Evolutionary conservation across 2,888 invertebrate genomes (phyloP), one percentile per base, ranked within the genome.

Genomic region (Trichacis sp.): DNA sequence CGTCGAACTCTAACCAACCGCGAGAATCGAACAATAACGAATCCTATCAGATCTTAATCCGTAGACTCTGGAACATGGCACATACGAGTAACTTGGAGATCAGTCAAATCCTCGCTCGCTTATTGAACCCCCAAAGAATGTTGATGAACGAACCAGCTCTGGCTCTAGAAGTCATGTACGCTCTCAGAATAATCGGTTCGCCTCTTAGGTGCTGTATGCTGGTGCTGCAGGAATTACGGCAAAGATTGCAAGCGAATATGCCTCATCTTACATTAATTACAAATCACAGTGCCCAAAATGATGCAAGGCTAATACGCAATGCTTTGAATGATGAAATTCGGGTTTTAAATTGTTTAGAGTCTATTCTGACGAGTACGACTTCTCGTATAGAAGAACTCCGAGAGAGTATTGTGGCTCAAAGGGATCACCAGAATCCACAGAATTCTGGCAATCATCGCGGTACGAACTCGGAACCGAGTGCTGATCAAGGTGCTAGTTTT

Each of bases 261-360:
- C 18, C 53, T 0, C 57, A 47, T 14, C 49, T 76, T 12, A 61
- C 55, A 18, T 57, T 64, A 1, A 66, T 48, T 20, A 55, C 24
- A n/a, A 65, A 66, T 3, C 68, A 66, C 17, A 42, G 38, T 4
- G 59, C 68, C n/a, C 33, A n/a, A 33, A 33, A 33, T n/a, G 2
- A n/a, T n/a, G 33, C 33, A 33, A 40, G 69, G 0, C 68, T 70
- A 12, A 11, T 73, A 17, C 54, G 71, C 8, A 69, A 65, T 8
- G 58, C 60, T 1, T 3, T 77, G 1, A 72, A 66, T 9, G 59
- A 70, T 8, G 74, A 74, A 43, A 68, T 75, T 3, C 67, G 69
- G n/a, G 58, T 68, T 1, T 55, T 76, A 2, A 72, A 75, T 12
- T 69, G 65, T 20, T 68, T 74, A 58, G 70, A 73, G 30, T 57